phyloP scores from a whole-genome alignment of 1,140 invertebrate genomes.

The Hycleus phaleratus region DNA sequence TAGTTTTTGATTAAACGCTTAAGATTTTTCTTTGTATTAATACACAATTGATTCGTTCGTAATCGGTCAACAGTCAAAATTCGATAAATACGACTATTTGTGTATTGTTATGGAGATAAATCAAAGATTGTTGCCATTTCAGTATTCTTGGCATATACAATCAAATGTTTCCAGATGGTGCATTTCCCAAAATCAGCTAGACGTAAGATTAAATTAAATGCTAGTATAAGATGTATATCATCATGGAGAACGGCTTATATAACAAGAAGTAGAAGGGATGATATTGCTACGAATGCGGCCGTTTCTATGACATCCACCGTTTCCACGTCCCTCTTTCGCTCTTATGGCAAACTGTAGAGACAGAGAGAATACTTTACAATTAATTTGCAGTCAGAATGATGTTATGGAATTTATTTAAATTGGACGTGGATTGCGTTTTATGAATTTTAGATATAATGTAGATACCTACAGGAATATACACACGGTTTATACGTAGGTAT shows the following conservation, averaged over 20 bases:
- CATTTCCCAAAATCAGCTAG: conserved; percentile 9
- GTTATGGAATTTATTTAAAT: conserved; percentile 16
- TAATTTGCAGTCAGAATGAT: conserved; percentile 14
- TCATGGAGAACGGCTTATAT: conserved; percentile 4
- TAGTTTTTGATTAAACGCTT: too few relatives aligned
- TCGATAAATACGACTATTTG: too few relatives aligned
- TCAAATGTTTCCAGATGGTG: conserved; percentile 14
- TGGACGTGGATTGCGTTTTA: conserved; percentile 12
- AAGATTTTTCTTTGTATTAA: too few relatives aligned
- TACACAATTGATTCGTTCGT: too few relatives aligned
- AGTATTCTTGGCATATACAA: background rate
- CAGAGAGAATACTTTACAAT: conserved; percentile 10
- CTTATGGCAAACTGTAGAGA: background rate
- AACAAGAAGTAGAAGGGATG: conserved; percentile 12
- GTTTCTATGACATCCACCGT: conserved; percentile 14
- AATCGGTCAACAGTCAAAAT: too few relatives aligned
- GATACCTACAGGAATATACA: too few relatives aligned
- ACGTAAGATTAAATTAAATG: conserved; percentile 16
- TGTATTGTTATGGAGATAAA: too few relatives aligned
- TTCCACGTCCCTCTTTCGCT: background rate
- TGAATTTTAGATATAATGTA: conserved; percentile 3
- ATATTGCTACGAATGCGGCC: conserved; percentile 14
- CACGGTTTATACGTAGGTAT: too few relatives aligned
- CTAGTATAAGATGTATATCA: conserved; percentile 15
- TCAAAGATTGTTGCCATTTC: too few relatives aligned